These are phyloP conservation scores for Ardeotis arabs DNA, from an alignment of 2,113 vertebrate genomes.

Conservation along the genomic window DNA sequence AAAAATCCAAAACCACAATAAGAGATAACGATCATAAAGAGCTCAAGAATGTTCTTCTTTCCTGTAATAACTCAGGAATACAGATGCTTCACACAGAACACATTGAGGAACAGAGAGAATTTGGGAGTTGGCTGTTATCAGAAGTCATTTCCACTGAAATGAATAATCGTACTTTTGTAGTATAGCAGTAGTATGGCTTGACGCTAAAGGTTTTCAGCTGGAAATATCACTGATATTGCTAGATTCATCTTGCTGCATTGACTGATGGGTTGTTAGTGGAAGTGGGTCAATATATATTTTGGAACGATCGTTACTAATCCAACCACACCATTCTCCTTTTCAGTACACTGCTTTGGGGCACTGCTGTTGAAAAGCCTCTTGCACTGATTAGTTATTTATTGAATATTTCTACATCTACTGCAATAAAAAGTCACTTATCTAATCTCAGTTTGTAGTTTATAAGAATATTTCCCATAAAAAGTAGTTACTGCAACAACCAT, in stretches of 20 bases:
- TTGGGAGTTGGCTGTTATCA: neutral
- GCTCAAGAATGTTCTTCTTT: neutral
- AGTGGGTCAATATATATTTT: conserved; percentile 2
- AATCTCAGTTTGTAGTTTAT: neutral
- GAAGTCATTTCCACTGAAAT: neutral
- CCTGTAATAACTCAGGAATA: neutral
- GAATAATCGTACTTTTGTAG: neutral
- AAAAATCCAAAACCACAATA: neutral
- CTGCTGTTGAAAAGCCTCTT: neutral
- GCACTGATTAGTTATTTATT: neutral
- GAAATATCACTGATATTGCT: neutral
- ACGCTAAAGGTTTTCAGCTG: neutral
- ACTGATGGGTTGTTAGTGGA: neutral
- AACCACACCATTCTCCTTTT: neutral
- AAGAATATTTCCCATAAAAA: neutral
- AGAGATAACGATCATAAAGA: neutral
- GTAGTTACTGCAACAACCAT: neutral
- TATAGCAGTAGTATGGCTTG: neutral
- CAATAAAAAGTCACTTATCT: neutral
- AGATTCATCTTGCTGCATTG: neutral
- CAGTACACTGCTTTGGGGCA: neutral
- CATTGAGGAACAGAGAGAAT: neutral
- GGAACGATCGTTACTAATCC: neutral
- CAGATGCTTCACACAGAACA: neutral
- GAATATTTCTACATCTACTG: neutral